Evolutionary conservation across 2,113 vertebrate genomes (phyloP), one percentile per base, ranked within the genome.

Genomic region (Lepus timidus): DNA sequence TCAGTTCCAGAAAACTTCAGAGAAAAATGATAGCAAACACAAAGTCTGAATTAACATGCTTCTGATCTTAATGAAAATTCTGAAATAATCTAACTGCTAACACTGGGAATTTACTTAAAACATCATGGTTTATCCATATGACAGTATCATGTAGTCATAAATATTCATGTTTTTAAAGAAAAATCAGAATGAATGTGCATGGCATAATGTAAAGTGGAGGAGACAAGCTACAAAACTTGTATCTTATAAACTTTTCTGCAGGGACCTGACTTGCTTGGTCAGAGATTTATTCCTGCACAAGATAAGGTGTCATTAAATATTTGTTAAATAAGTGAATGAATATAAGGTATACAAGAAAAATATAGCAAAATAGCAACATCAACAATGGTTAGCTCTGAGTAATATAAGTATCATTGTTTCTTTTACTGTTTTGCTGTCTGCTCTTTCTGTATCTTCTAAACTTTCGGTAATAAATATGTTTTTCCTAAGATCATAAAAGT

Each of bases 1-100:
- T 44, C 20, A 90, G 29, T 85, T 87, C 13, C 79, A 87, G 13
- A 80, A 92, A 90, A 67, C 6, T 58, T 74, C 55, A 83, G 73
- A 85, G 20, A 58, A 73, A 93, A 70, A 79, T 52, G 49, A 73
- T 52, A 74, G 27, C 58, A 88, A 70, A n/a, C 52, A 76, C 49
- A 71, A 85, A 85, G 19, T 80, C 9, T 75, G 3, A 62, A 51
- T 55, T 84, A 75, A 92, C n/a, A 27, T 25, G 2, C 19, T 65
- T 79, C 88, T 78, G 29, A 64, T 25, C 51, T n/a, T 78, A 68
- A 7, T 62, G 6, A 71, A 81, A 80, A 44, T 3, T 68, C 51
- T 65, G 20, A 80, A 70, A 70, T 80, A 52, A 90, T 36, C 33
- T 74, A 76, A 68, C 22, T 81, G 16, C 27, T 22, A 64, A 68